Conservation (phyloP, 2,113 vertebrate species). For the Mus spicilegus region DNA sequence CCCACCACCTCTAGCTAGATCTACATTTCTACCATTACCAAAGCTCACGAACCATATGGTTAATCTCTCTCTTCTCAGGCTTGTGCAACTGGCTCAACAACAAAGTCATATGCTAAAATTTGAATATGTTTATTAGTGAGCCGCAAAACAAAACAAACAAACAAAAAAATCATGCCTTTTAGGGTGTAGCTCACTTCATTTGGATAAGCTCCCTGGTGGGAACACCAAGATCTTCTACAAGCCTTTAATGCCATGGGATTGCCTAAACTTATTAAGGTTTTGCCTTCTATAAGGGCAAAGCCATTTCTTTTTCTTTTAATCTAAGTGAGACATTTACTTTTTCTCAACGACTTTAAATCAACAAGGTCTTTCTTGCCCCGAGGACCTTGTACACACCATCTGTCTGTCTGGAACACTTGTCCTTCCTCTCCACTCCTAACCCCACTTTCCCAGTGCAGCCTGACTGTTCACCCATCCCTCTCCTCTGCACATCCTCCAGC, state of each 20-base stretch:
- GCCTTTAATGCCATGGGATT: too few relatives aligned
- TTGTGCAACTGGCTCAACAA: neutral
- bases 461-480: neutral
- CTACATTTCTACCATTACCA: neutral
- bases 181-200: neutral
- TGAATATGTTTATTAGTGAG: neutral
- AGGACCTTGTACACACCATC: neutral
- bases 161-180: neutral
- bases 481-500: neutral
- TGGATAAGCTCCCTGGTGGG: neutral
- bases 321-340: neutral
- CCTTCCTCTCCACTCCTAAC: neutral
- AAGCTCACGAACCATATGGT: neutral
- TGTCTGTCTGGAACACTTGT: neutral
- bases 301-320: conserved; percentile 21
- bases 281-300: neutral
- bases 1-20: neutral
- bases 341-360: conserved; percentile 16
- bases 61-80: neutral
- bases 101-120: neutral
- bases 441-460: neutral
- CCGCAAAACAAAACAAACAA: neutral
- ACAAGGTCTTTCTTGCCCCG: neutral
- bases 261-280: too few relatives aligned
- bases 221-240: neutral